Conservation (phyloP, 2,113 vertebrate species). For the Phyllostomus discolor region DNA sequence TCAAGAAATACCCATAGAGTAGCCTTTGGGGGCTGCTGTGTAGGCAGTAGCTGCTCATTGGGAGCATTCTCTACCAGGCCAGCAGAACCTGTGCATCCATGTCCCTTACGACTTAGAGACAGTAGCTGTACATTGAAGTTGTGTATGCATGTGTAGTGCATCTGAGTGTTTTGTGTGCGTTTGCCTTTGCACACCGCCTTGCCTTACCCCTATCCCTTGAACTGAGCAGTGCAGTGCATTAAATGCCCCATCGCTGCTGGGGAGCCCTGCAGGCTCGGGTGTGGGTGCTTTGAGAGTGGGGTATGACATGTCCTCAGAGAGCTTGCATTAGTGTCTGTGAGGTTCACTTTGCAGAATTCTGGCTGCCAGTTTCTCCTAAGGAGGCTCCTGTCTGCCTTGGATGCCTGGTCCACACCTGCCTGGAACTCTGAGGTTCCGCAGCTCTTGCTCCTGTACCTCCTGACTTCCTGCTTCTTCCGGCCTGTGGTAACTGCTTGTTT, state of each 20-base stretch:
- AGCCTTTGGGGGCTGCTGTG: neutral
- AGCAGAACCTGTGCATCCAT: neutral
- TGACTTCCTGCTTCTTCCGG: neutral
- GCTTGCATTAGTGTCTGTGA: neutral
- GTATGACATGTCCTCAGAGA: neutral
- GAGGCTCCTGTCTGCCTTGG: neutral
- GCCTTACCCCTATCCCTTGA: neutral
- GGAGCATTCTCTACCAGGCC: neutral
- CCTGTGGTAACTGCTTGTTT: constrained; percentile 50
- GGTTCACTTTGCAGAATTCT: constrained; percentile 5
- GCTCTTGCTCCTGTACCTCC: neutral
- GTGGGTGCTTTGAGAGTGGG: neutral
- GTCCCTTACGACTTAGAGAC: neutral
- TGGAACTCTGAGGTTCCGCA: neutral
- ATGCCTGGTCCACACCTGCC: neutral
- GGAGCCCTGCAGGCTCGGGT: neutral
- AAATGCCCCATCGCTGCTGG: neutral
- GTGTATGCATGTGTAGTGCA: neutral
- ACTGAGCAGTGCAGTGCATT: neutral
- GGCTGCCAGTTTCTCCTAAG: neutral
- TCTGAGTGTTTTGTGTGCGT: neutral
- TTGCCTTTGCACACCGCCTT: neutral
- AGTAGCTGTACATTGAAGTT: neutral
- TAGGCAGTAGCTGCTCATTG: neutral
- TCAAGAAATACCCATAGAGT: neutral